Percentiles rank a stretch among this genome's conserved stretches.
Evolutionary conservation across 2,113 vertebrate genomes (phyloP).

Genomic region (Percopsis transmontana): DNA sequence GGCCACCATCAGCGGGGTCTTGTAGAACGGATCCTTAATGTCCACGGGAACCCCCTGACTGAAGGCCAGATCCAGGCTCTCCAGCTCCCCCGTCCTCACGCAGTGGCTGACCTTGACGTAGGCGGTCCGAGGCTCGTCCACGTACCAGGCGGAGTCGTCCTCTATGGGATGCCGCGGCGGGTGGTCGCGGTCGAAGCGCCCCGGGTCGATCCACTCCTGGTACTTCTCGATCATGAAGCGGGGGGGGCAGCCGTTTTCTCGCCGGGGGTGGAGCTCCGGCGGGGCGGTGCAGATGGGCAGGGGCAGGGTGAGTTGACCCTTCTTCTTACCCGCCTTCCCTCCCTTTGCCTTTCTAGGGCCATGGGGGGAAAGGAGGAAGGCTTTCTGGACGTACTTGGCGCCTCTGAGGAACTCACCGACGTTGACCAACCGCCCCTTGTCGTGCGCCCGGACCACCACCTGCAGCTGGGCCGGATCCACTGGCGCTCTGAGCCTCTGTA

Average conservation of each 20-base stretch:
- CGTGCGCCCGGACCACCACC: conserved; percentile 52
- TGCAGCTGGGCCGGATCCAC: conserved; percentile 53
- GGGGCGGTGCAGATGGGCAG: conserved; percentile 80
- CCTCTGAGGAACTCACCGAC: conserved; percentile 82
- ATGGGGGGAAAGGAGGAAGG: conserved; percentile 77
- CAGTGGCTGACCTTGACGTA: conserved; percentile 80
- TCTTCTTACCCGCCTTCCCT: conserved; percentile 48
- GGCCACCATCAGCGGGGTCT: conserved; percentile 85
- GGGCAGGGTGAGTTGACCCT: conserved; percentile 69
- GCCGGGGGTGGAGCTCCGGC: not conserved
- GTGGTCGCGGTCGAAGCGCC: conserved; percentile 61
- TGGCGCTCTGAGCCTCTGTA: conserved; percentile 65
- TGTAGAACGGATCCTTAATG: conserved; percentile 81
- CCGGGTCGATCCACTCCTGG: conserved; percentile 57
- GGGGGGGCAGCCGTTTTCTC: conserved; percentile 73
- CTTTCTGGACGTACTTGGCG: conserved; percentile 77
- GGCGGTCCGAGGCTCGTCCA: conserved; percentile 72
- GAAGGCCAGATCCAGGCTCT: conserved; percentile 83
- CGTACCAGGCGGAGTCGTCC: conserved; percentile 85
- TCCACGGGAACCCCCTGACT: conserved; percentile 79
- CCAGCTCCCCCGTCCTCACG: conserved; percentile 77
- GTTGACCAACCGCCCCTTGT: conserved; percentile 62
- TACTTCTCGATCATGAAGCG: conserved; percentile 79
- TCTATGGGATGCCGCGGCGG: conserved; percentile 80
- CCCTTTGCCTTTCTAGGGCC: conserved; percentile 70